These are phyloP conservation scores for Colletes collaris DNA, from an alignment of 2,888 invertebrate genomes.

Conservation along the genomic window DNA sequence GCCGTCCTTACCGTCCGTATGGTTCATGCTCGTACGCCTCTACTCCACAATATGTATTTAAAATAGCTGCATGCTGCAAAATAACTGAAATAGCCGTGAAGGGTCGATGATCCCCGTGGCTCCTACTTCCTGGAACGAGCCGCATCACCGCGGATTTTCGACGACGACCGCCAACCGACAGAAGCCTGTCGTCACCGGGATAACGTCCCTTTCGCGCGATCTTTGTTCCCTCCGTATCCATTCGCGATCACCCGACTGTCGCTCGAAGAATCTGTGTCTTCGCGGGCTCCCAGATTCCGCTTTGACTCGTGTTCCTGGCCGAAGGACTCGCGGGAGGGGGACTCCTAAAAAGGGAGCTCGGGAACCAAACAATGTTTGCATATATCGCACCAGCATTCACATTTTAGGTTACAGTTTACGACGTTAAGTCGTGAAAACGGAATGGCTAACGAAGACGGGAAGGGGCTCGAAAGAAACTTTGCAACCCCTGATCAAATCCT, in stretches of 20 bases:
- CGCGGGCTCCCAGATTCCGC: too few species aligned
- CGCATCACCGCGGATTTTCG: constrained; percentile 66
- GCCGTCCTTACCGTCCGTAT: constrained; percentile 57
- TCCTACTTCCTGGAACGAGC: constrained; percentile 77
- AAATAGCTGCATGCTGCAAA: constrained; percentile 78
- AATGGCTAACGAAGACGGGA: too few species aligned
- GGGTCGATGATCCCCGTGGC: constrained; percentile 78
- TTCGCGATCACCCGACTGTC: neutral
- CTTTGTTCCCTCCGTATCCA: neutral
- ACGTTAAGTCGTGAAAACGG: too few species aligned
- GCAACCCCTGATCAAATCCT: too few species aligned
- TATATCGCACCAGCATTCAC: too few species aligned
- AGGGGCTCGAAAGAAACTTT: too few species aligned
- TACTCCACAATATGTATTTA: constrained; percentile 76
- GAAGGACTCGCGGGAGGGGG: too few species aligned
- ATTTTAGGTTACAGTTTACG: too few species aligned
- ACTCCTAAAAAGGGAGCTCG: too few species aligned
- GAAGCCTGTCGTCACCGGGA: constrained; percentile 56
- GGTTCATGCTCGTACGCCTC: constrained; percentile 66
- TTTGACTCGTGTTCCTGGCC: too few species aligned
- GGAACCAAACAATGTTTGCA: too few species aligned
- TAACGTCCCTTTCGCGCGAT: constrained; percentile 25
- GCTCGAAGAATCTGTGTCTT: neutral
- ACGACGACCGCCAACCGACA: constrained; percentile 52
- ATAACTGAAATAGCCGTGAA: constrained; percentile 79